Conservation (phyloP, 2,113 vertebrate species). For the Deroptyus accipitrinus region DNA sequence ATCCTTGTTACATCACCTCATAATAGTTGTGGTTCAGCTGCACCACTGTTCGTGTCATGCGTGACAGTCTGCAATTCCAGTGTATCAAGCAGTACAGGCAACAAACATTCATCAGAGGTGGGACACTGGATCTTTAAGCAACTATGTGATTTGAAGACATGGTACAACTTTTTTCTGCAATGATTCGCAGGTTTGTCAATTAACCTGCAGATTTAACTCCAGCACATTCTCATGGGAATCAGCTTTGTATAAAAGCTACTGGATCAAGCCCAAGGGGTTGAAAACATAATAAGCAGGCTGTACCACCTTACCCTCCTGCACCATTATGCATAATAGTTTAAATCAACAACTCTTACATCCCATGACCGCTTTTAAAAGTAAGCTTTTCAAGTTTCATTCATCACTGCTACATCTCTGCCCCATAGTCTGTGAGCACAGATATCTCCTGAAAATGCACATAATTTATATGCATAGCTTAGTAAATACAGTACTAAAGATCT, state of each 20-base stretch:
- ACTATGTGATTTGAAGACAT: neutral
- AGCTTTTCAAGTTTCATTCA: neutral
- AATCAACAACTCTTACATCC: neutral
- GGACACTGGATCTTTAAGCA: neutral
- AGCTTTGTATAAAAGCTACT: neutral
- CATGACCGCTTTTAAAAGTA: neutral
- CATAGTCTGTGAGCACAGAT: neutral
- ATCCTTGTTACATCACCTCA: slow-evolving; percentile 52
- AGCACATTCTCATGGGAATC: neutral
- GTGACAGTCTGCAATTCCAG: neutral
- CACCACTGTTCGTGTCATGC: neutral
- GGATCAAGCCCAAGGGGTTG: neutral
- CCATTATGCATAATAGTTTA: neutral
- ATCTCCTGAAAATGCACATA: neutral
- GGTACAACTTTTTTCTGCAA: neutral
- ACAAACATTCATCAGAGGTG: neutral
- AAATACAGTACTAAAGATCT: neutral
- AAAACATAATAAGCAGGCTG: neutral
- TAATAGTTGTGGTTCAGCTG: neutral
- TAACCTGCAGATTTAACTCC: neutral
- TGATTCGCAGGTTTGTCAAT: neutral
- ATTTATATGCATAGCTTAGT: neutral
- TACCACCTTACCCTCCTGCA: neutral
- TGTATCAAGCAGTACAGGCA: neutral
- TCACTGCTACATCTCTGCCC: neutral